Conservation (phyloP, 2,888 invertebrate genomes). For the Parnassius smintheus region DNA sequence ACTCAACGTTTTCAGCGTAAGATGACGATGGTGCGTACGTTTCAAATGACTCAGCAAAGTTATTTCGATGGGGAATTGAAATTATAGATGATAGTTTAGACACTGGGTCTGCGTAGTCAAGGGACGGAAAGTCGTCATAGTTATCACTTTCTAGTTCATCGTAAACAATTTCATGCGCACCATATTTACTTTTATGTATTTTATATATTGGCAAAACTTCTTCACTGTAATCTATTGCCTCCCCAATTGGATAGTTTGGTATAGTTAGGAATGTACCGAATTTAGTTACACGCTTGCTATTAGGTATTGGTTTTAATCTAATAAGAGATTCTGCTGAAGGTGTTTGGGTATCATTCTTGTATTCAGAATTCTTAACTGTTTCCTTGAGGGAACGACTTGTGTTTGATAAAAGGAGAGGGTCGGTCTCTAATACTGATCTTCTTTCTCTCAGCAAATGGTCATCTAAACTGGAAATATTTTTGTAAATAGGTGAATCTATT, state of each 20-base stretch:
- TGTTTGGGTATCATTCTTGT: conserved; percentile 28
- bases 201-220: conserved; percentile 32
- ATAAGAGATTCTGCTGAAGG: conserved; percentile 47
- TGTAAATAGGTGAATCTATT: conserved; percentile 29
- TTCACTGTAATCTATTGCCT: conserved; percentile 42
- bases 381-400: conserved; percentile 34
- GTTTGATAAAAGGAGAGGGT: conserved; percentile 49
- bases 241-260: conserved; percentile 48
- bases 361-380: conserved; percentile 28
- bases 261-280: conserved; percentile 43
- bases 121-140: conserved; percentile 37
- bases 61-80: conserved; percentile 28
- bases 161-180: conserved; percentile 40
- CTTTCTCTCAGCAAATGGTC: conserved; percentile 31
- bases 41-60: conserved; percentile 27
- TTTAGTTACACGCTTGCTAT: conserved; percentile 34
- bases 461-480: conserved; percentile 11
- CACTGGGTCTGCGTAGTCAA: conserved; percentile 40
- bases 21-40: conserved; percentile 39
- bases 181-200: conserved; percentile 37
- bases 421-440: conserved; percentile 49
- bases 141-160: conserved; percentile 47
- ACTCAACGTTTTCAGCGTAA: conserved; percentile 38
- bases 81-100: conserved; percentile 33
- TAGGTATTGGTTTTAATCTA: conserved; percentile 36